These are phyloP conservation scores for Andrena camellia DNA, from an alignment of 2,888 invertebrate genomes.

Conservation along the genomic window DNA sequence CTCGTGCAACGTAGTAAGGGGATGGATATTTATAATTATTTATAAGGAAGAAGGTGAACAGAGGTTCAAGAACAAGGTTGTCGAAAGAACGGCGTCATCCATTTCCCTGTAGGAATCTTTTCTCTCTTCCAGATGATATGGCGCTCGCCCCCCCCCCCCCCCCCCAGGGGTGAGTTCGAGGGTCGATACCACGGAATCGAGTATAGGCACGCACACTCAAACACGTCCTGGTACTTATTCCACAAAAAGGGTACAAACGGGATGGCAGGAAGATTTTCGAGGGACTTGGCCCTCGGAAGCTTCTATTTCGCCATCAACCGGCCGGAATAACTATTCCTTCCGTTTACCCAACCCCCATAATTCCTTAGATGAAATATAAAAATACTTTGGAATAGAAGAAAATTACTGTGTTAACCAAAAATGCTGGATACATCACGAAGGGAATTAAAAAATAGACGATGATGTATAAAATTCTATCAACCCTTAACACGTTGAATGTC, in stretches of 20 bases:
- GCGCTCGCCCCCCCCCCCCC: constrained; percentile 8
- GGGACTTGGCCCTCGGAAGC: neutral
- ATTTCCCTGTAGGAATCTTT: constrained; percentile 10
- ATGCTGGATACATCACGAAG: too few species aligned
- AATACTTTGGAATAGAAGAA: too few species aligned
- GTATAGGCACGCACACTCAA: constrained; percentile 70
- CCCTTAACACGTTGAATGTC: too few species aligned
- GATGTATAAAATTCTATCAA: too few species aligned
- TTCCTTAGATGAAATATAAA: too few species aligned
- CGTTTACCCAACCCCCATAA: too few species aligned
- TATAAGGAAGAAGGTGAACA: neutral
- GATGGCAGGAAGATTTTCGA: constrained; percentile 51
- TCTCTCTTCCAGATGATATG: constrained; percentile 24
- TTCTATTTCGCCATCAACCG: too few species aligned
- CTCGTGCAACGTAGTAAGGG: neutral
- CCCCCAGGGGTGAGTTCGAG: constrained; percentile 30
- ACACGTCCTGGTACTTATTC: constrained; percentile 74
- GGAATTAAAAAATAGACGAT: too few species aligned
- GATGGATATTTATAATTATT: neutral
- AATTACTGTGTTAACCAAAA: too few species aligned
- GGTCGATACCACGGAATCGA: constrained; percentile 59
- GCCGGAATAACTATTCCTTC: too few species aligned
- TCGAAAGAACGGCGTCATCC: neutral
- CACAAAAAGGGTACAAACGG: constrained; percentile 38
- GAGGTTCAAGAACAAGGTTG: neutral